Base-by-base conservation (phyloP, 2,797 vertebrate species). In the Micromesistius poutassou region DNA sequence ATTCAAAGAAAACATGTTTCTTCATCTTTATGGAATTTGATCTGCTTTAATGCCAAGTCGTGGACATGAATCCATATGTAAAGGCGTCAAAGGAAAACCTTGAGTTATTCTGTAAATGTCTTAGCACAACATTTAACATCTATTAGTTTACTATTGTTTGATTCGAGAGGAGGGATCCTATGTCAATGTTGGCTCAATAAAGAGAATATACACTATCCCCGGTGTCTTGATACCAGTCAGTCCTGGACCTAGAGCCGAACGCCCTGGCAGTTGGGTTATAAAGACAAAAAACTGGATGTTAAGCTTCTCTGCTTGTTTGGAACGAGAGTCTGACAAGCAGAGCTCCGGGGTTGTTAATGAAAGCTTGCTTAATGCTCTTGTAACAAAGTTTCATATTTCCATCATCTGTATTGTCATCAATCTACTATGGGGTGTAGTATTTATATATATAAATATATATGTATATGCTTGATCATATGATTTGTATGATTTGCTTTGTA, bases 381-480 rank as follows among this genome's bases (percentile, higher is more conserved):
- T 62, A 62, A 62, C 55, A 5, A 62, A 62, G 55, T 62, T 68
- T 28, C 25, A 62, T 25, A 22, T 25, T 62, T 62, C 6, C 55
- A 62, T 25, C 22, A 68, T 68, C n/a, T 68, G 62, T 68, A 28
- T 28, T 68, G 62, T 68, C 62, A 12, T 28, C 62, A 68, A 28
- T 28, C 55, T 68, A 68, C 62, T 68, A 68, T 68, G 62, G 62
- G 62, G 62, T 68, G 62, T 68, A 68, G 62, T 68, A 12, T 68
- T 9, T 68, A 68, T 68, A 68, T 28, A 66, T 66, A 62, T 85
- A 80, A 74, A 77, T 86, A 88, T 83, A 86, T 79, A 79, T 91
- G 84, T 92, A 87, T 68, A 79, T 82, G 83, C 88, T 87, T 88
- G 84, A 87, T 88, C 87, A 88, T 87, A 89, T 87, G 89, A 87